Base-by-base conservation (phyloP, 1,140 invertebrate genomes). In the Apis cerana region DNA sequence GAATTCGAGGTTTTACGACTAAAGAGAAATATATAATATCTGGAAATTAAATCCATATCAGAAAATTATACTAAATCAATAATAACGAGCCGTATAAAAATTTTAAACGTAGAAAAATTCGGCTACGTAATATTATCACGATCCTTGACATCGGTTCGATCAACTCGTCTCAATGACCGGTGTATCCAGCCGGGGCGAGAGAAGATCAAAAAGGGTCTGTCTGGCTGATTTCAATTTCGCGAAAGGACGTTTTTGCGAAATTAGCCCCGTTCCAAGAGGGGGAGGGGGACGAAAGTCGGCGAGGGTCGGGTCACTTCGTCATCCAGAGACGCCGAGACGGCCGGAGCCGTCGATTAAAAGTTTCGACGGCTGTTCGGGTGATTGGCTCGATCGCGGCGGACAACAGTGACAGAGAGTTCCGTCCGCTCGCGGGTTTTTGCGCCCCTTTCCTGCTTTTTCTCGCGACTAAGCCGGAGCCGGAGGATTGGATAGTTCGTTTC, bases 281-380 rank as follows among this genome's bases (percentile, higher is more conserved):
- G 0, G 33, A 5, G 33, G 33, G 33, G 5, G 54, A 21, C 58
- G 13, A 58, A 84, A 74, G 82, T 86, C 69, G 68, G 48, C 75
- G 61, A 69, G 76, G 62, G 50, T 43, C 43, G 23, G 33, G 17
- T 58, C 58, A 59, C 67, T 65, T 61, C 64, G 72, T 64, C 71
- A 70, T 81, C 71, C 68, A 61, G 62, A 72, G 76, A 68, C 68
- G 52, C 62, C 56, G 56, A 54, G 85, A 87, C 85, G 86, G 75
- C 33, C 78, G 65, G 82, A 15, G 70, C 61, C 59, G 84, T 89
- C 91, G 91, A 93, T 93, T 93, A 93, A 93, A 93, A 93, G 89
- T 93, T 93, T 82, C 80, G 75, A 87, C 75, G 82, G 33, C 7
- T 7, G 80, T 76, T 2, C 83, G 91, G 91, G 88, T 91, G 87